Evolutionary conservation across 2,113 vertebrate genomes (phyloP).

Genomic region (Setophaga coronata): DNA sequence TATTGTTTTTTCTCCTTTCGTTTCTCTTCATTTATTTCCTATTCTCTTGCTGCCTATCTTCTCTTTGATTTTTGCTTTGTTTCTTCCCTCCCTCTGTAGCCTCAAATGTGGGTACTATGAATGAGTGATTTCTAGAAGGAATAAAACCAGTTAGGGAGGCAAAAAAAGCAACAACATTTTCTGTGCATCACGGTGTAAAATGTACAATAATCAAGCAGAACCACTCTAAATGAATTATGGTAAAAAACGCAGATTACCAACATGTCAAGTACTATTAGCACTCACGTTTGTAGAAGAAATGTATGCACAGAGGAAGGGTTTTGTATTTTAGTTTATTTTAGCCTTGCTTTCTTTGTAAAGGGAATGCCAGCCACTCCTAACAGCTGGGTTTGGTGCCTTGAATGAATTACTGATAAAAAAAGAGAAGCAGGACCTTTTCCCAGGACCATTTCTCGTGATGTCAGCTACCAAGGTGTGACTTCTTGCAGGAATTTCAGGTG

Average conservation of each 20-base stretch:
- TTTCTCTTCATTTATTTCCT: background rate
- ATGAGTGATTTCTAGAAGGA: slow-evolving; percentile 68
- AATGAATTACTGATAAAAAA: slow-evolving; percentile 47
- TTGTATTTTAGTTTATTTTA: background rate
- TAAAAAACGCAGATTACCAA: slow-evolving; percentile 62
- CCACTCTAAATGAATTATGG: slow-evolving; percentile 72
- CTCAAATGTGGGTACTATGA: background rate
- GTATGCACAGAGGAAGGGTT: slow-evolving; percentile 30
- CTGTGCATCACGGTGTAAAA: slow-evolving; percentile 68
- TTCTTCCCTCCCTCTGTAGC: background rate
- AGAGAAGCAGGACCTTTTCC: background rate
- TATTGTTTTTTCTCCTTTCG: background rate
- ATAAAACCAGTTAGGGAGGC: slow-evolving; percentile 50
- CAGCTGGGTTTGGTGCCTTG: slow-evolving; percentile 52
- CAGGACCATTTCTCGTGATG: slow-evolving; percentile 28
- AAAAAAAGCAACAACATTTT: slow-evolving; percentile 33
- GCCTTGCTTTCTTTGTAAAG: slow-evolving; percentile 27
- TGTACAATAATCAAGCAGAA: slow-evolving; percentile 71
- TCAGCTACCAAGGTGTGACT: slow-evolving; percentile 21
- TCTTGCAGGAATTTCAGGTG: slow-evolving; percentile 14
- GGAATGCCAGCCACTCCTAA: background rate
- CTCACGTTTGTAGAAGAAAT: slow-evolving; percentile 41
- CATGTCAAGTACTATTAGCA: slow-evolving; percentile 74
- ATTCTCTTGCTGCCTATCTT: background rate
- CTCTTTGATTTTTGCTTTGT: background rate